These are phyloP conservation scores for Bubalus kerabau DNA, from an alignment of 2,113 vertebrate species.

Conservation along the genomic window DNA sequence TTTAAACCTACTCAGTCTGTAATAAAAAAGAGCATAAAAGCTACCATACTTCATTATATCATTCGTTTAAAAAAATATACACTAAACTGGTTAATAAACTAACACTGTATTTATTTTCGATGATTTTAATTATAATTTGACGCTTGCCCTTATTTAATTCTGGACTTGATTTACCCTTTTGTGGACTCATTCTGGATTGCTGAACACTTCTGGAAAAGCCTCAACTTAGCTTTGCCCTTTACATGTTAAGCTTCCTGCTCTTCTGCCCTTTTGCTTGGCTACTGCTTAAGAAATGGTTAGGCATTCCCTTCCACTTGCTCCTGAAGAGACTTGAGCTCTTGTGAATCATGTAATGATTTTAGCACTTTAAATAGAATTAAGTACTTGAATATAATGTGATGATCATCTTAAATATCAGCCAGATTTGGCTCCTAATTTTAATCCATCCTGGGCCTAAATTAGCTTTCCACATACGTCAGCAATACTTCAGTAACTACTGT, in stretches of 20 bases:
- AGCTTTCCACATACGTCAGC: not conserved
- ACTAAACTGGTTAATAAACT: not conserved
- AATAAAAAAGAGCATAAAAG: slow-evolving; percentile 53
- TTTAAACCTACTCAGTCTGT: not conserved
- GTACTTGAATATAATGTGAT: not conserved
- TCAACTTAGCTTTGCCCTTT: not conserved
- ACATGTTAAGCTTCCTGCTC: not conserved
- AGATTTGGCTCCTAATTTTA: not conserved
- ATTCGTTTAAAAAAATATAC: not conserved
- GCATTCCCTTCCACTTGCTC: not conserved
- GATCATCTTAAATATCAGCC: not conserved
- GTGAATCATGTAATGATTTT: not conserved
- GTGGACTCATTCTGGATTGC: slow-evolving; percentile 9
- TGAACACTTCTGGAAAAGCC: slow-evolving; percentile 15
- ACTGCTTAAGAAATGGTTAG: not conserved
- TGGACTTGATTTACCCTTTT: slow-evolving; percentile 18
- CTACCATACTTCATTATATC: slow-evolving; percentile 57
- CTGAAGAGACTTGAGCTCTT: not conserved
- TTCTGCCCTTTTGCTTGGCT: slow-evolving; percentile 20
- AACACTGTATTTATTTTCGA: not conserved
- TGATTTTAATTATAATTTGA: not conserved
- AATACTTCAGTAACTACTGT: not conserved
- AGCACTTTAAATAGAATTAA: not conserved
- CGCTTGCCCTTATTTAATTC: not conserved
- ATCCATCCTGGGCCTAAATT: not conserved